Evolutionary conservation across 2,888 invertebrate species (phyloP).

Genomic region (Geotrupes spiniger): DNA sequence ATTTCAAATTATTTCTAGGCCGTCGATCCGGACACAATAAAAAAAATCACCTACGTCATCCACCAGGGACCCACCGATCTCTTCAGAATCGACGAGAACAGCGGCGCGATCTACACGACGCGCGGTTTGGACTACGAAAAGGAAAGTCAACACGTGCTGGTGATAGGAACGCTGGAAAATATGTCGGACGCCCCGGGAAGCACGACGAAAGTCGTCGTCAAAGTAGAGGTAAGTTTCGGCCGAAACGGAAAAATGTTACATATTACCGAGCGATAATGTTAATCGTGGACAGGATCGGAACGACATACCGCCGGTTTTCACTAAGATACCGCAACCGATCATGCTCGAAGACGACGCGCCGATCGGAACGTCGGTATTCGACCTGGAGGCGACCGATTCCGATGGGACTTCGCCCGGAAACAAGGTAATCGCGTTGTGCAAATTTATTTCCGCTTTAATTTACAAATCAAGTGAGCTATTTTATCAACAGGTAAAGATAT

Average conservation of each 20-base stretch:
- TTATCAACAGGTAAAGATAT: too few relatives aligned
- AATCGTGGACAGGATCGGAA: constrained; percentile 67
- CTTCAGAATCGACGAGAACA: constrained; percentile 78
- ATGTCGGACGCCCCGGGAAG: constrained; percentile 65
- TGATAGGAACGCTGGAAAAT: constrained; percentile 83
- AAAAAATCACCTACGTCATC: constrained; percentile 67
- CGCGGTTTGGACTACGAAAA: constrained; percentile 77
- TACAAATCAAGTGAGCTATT: too few relatives aligned
- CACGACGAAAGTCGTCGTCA: constrained; percentile 69
- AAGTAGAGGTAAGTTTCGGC: constrained; percentile 66
- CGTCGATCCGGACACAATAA: constrained; percentile 29
- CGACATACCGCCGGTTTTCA: constrained; percentile 85
- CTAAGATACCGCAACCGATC: constrained; percentile 76
- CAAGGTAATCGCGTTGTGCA: constrained; percentile 51
- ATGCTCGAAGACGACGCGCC: constrained; percentile 80
- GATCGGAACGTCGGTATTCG: constrained; percentile 77
- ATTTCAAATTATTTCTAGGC: constrained; percentile 17
- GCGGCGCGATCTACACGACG: constrained; percentile 74
- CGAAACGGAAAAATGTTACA: constrained; percentile 26
- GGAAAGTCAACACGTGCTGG: constrained; percentile 68
- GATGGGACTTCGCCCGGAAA: constrained; percentile 86
- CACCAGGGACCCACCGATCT: constrained; percentile 77
- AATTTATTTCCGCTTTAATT: too few relatives aligned
- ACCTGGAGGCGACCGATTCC: constrained; percentile 75
- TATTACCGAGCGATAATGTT: too few relatives aligned